phyloP scores from a whole-genome alignment of 2,113 vertebrate genomes.

The Gorsachius goisagi region DNA sequence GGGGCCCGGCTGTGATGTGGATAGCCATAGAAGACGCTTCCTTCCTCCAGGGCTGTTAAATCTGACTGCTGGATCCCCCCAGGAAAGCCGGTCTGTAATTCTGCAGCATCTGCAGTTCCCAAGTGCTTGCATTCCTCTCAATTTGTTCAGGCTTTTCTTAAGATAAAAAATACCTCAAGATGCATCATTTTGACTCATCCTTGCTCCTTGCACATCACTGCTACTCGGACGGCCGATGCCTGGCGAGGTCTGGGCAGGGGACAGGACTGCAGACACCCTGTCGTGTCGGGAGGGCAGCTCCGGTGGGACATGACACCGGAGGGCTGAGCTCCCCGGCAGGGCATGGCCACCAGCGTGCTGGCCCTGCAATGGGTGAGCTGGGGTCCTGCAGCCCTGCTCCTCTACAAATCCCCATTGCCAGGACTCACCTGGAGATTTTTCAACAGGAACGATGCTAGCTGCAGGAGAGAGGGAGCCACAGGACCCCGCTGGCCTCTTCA shows the following conservation, averaged over 20 bases:
- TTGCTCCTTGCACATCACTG: background rate
- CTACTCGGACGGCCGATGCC: background rate
- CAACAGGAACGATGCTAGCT: background rate
- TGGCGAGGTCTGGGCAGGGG: background rate
- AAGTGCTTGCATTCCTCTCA: background rate
- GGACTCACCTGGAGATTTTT: background rate
- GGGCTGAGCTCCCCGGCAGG: background rate
- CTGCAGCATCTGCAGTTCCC: background rate
- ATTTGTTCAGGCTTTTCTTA: background rate
- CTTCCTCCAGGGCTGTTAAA: background rate
- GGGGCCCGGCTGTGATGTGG: background rate
- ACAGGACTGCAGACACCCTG: fast-evolving
- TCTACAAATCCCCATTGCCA: background rate
- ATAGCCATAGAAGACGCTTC: background rate
- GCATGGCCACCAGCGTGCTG: background rate
- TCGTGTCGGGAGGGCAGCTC: background rate
- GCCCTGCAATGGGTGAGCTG: background rate
- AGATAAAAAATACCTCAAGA: background rate
- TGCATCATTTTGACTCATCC: background rate
- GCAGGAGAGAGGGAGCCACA: background rate
- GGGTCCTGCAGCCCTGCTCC: background rate
- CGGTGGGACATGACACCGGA: background rate
- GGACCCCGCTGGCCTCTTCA: background rate
- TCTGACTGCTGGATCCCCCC: background rate
- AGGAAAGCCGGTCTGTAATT: background rate